Evolutionary conservation across 2,888 invertebrate genomes (phyloP).

Genomic region (Drosophila leonis): DNA sequence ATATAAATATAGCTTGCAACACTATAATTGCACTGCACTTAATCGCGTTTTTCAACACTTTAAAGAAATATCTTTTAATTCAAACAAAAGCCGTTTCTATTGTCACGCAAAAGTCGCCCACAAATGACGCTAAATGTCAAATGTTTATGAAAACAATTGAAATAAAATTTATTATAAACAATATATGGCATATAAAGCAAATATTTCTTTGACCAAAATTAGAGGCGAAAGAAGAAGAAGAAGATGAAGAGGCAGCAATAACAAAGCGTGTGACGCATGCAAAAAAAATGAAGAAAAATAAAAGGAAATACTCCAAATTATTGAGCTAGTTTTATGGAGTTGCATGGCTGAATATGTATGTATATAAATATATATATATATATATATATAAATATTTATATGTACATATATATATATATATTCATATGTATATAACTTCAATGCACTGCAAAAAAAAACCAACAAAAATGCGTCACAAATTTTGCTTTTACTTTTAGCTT

Average conservation of each 20-base stretch:
- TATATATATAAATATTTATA: background rate
- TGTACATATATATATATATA: constrained; percentile 1
- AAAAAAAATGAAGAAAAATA: background rate
- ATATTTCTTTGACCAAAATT: constrained; percentile 32
- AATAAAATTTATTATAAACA: constrained; percentile 45
- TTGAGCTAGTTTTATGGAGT: background rate
- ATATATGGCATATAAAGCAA: constrained; percentile 41
- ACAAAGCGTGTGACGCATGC: constrained; percentile 41
- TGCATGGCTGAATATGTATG: background rate
- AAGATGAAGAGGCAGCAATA: constrained; percentile 5
- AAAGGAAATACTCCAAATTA: background rate
- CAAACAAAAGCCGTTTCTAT: background rate
- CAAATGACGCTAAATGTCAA: constrained; percentile 61
- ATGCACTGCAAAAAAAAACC: constrained; percentile 60
- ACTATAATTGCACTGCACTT: constrained; percentile 1
- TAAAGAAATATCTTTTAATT: background rate
- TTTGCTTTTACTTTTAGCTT: constrained; percentile 71
- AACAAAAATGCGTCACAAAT: constrained; percentile 14
- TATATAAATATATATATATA: constrained; percentile 20
- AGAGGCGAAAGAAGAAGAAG: no score
- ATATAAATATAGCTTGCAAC: background rate
- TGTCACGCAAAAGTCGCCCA: constrained; percentile 18
- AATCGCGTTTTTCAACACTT: constrained; percentile 2
- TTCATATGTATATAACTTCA: constrained; percentile 35
- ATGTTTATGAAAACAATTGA: constrained; percentile 65